Base-by-base conservation (phyloP, 2,888 invertebrate genomes). In the Amiota minor region DNA sequence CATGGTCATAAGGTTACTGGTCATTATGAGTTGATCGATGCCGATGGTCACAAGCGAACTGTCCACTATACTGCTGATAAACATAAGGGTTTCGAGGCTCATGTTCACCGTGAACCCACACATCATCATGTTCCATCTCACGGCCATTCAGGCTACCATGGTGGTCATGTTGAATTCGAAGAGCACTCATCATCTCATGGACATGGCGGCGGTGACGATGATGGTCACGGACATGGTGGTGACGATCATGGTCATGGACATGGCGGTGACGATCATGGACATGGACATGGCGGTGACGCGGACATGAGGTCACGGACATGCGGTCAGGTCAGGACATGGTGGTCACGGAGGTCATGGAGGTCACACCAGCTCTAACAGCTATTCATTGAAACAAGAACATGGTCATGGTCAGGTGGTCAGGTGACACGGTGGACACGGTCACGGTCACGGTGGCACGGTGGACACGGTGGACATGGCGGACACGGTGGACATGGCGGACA, bases 11-110 rank as follows among this genome's bases (percentile, higher is more conserved):
- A 85, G 79, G 86, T 87, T 73, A 78, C 83, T 78, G 86, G 86
- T 72, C 85, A 86, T 68, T 86, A 86, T 71, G 86, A 86, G 84
- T 79, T 86, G 81, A 82, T 86, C 73, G 87, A 86, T 71, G 84
- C 86, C 75, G 87, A 86, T 77, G 86, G 86, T 50, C 87, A 86
- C 79, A 86, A 86, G 79, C 81, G 86, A 47, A 87, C 85, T 64
- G 86, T 86, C 75, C 81, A 84, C 78, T 86, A 87, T 65, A 85
- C 85, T 0, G 86, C 87, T 46, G 86, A 87, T 68, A 87, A 87
- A 73, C 87, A 86, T 74, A 84, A 79, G 75, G 86, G 86, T 1
- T 86, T 87, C 78, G 78, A 85, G 75, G 87, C 87, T 0, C 78
- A 79, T 1, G 86, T 86, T 12, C 79, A 79, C 18, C 81, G 84